Evolutionary conservation across 1,140 invertebrate genomes (phyloP).

Genomic region (Aleiodes sp.): DNA sequence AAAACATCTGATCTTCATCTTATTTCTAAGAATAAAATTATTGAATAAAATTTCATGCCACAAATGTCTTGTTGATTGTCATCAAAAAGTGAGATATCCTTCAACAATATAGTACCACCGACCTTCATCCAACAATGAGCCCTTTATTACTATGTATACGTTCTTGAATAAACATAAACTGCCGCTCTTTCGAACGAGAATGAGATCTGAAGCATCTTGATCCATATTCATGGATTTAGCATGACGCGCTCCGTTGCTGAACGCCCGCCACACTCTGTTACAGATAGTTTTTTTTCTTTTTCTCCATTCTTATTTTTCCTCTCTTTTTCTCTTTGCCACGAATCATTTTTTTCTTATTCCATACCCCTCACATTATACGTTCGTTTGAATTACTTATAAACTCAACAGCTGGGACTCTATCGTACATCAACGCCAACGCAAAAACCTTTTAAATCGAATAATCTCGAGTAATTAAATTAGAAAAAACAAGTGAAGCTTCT

Average conservation of each 20-base stretch:
- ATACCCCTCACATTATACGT: not conserved
- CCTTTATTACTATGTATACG: conserved; percentile 39
- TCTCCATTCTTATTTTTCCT: too few species aligned
- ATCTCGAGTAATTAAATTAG: too few species aligned
- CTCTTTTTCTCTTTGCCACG: not conserved
- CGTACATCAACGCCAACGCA: conserved; percentile 22
- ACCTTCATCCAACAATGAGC: conserved; percentile 23
- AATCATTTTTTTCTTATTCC: not conserved
- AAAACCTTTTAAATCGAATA: too few species aligned
- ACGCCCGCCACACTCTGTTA: not conserved
- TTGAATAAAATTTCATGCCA: not conserved
- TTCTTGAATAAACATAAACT: conserved; percentile 47
- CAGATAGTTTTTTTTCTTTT: not conserved
- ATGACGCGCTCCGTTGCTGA: conserved; percentile 23
- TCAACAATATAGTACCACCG: conserved; percentile 21
- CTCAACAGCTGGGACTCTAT: conserved; percentile 16
- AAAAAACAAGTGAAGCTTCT: too few species aligned
- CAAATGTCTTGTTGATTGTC: not conserved
- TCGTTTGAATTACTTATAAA: conserved; percentile 27
- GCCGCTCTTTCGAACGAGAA: conserved; percentile 21
- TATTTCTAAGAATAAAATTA: not conserved
- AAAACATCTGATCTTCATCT: too few species aligned
- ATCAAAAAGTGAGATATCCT: conserved; percentile 8
- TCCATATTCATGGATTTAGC: conserved; percentile 44
- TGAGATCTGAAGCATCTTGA: conserved; percentile 44